phyloP scores from a whole-genome alignment of 2,888 invertebrate species.

The Cataglyphis altisquamis region DNA sequence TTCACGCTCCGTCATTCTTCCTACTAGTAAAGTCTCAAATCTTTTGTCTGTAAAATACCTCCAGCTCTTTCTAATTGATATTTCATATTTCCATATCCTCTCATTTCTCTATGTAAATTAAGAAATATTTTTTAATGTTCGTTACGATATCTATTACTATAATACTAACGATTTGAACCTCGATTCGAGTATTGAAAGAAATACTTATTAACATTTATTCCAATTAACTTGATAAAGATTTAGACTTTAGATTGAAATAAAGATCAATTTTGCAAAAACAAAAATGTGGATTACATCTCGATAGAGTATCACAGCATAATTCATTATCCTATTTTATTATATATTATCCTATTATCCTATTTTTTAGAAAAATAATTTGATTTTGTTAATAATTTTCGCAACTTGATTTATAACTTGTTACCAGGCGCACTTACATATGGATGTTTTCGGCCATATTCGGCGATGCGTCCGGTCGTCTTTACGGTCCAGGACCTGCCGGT shows the following conservation, averaged over 20 bases:
- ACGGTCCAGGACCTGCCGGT: slow-evolving; percentile 46
- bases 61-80: background rate
- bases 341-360: too few relatives aligned
- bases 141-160: background rate
- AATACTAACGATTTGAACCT: background rate
- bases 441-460: slow-evolving; percentile 45
- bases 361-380: background rate
- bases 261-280: background rate
- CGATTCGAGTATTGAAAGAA: background rate
- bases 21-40: background rate
- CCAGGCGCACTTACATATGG: slow-evolving; percentile 20
- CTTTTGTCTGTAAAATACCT: background rate
- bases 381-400: background rate
- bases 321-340: background rate
- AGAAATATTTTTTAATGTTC: background rate
- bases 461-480: slow-evolving; percentile 37
- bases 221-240: background rate
- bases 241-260: background rate
- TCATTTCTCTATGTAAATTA: background rate
- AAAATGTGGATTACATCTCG: too few relatives aligned
- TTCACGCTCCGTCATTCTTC: background rate
- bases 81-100: too few relatives aligned
- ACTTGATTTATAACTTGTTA: slow-evolving; percentile 4
- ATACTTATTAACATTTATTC: background rate
- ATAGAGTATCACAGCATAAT: too few relatives aligned